These are phyloP conservation scores for Plusia festucae DNA, from an alignment of 2,888 invertebrate genomes.

Conservation along the genomic window DNA sequence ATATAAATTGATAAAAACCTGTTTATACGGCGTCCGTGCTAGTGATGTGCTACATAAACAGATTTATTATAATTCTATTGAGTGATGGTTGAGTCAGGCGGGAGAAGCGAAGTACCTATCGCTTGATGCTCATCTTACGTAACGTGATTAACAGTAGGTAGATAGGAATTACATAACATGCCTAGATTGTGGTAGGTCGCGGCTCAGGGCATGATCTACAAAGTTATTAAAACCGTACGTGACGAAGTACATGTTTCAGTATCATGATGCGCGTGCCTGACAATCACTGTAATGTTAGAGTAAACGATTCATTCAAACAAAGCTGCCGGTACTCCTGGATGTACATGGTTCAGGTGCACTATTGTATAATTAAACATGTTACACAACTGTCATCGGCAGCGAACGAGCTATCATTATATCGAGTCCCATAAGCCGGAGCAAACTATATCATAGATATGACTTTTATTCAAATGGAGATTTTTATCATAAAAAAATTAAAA, in stretches of 20 bases:
- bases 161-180: slow-evolving; percentile 22
- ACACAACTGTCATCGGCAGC: background rate
- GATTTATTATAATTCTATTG: slow-evolving; percentile 27
- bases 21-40: slow-evolving; percentile 20
- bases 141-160: slow-evolving; percentile 7
- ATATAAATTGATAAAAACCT: slow-evolving; percentile 30
- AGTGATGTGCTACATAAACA: slow-evolving; percentile 29
- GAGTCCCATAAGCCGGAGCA: background rate
- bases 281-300: slow-evolving; percentile 23
- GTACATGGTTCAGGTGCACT: slow-evolving; percentile 9
- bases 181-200: slow-evolving; percentile 45
- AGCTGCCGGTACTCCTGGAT: background rate
- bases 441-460: background rate
- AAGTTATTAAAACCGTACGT: slow-evolving; percentile 26
- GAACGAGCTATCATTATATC: slow-evolving; percentile 10
- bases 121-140: slow-evolving; percentile 16
- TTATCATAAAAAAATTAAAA: background rate
- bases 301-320: slow-evolving; percentile 14
- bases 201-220: slow-evolving; percentile 35
- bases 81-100: slow-evolving; percentile 18
- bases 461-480: background rate
- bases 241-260: slow-evolving; percentile 19
- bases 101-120: slow-evolving; percentile 12
- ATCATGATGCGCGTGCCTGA: slow-evolving; percentile 26
- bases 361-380: background rate